phyloP scores from a whole-genome alignment of 2,797 vertebrate species.

The Sebastes paucispinis region DNA sequence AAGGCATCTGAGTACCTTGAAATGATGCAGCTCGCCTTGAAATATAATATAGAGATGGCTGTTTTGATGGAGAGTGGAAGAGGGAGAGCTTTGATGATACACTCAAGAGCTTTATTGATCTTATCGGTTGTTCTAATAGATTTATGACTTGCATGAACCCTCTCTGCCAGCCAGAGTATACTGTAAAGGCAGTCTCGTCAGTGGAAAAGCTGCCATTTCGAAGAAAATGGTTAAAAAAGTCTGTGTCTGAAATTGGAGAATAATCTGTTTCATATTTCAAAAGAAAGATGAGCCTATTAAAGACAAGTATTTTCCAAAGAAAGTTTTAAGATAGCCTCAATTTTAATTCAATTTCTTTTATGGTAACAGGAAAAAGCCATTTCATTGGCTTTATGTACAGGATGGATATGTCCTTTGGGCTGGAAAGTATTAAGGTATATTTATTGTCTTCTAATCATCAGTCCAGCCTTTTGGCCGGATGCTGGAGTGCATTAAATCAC shows the following conservation, averaged over 20 bases:
- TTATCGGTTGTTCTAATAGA: conserved; percentile 25
- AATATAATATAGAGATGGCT: neutral
- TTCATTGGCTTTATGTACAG: neutral
- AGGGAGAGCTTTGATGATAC: neutral
- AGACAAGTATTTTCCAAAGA: neutral
- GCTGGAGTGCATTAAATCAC: conserved; percentile 3
- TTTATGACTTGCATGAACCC: neutral
- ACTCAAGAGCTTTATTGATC: conserved; percentile 1
- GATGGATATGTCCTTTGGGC: neutral
- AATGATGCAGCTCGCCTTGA: conserved; percentile 2
- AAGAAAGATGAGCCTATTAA: neutral
- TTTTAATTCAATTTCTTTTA: neutral
- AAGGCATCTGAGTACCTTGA: neutral
- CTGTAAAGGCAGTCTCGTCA: neutral
- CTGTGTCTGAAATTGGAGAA: neutral
- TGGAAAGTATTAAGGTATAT: neutral
- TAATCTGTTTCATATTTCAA: neutral
- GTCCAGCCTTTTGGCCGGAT: conserved; percentile 5
- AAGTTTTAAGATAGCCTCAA: neutral
- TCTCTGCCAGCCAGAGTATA: neutral
- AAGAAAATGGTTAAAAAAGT: neutral
- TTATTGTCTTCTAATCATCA: conserved; percentile 2
- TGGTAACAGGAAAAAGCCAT: neutral
- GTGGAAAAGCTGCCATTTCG: neutral
- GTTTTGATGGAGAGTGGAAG: neutral